Percentiles rank a stretch among this genome's conserved stretches.
phyloP scores from a whole-genome alignment of 1,140 invertebrate genomes.

The Drosophila sp. region DNA sequence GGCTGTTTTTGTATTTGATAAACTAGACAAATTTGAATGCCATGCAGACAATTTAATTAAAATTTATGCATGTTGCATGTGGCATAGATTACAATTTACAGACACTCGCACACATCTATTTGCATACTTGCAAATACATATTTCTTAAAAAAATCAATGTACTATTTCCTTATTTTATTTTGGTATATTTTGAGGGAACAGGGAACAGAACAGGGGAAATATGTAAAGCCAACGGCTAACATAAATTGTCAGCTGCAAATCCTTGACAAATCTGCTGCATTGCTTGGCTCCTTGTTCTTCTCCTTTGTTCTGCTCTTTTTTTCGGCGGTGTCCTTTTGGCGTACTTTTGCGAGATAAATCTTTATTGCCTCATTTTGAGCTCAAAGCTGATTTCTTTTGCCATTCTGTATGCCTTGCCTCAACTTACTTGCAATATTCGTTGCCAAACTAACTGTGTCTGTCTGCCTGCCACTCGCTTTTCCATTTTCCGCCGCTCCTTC shows the following conservation, averaged over 20 bases:
- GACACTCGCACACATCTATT: constrained; percentile 21
- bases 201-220: not conserved
- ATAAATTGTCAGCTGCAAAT: constrained; percentile 77
- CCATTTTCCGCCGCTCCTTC: not conserved
- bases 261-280: constrained; percentile 81
- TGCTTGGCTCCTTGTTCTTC: constrained; percentile 32
- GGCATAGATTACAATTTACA: constrained; percentile 60
- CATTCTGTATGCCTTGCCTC: constrained; percentile 36
- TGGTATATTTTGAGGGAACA: no score
- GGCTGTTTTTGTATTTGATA: not conserved
- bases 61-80: constrained; percentile 73
- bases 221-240: constrained; percentile 54
- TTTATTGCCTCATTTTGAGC: constrained; percentile 80
- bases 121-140: constrained; percentile 29
- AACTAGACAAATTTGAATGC: constrained; percentile 23
- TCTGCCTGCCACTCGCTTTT: not conserved
- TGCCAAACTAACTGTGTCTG: constrained; percentile 53
- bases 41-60: constrained; percentile 63
- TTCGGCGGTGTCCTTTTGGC: constrained; percentile 41
- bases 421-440: constrained; percentile 39
- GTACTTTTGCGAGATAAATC: constrained; percentile 67
- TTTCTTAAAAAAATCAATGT: constrained; percentile 57
- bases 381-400: constrained; percentile 70
- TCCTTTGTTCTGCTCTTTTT: not conserved
- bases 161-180: constrained; percentile 39